These are phyloP conservation scores for Chloroceryle inda DNA, from an alignment of 2,797 vertebrate species.

Conservation along the genomic window DNA sequence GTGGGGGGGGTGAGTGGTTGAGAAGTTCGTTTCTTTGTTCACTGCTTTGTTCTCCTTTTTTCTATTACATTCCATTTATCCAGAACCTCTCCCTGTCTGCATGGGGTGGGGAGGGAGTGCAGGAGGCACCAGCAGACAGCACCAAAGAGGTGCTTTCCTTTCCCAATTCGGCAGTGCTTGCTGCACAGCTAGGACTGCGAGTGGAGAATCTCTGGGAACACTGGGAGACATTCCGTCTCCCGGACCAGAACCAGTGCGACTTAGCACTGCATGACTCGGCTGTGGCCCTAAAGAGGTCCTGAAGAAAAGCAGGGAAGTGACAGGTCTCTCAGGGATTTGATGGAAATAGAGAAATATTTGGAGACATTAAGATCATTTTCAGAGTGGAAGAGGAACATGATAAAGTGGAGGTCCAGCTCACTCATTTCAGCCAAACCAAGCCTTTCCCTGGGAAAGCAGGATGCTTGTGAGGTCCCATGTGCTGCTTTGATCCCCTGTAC, in stretches of 20 bases:
- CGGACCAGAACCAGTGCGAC: no score
- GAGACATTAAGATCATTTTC: not conserved
- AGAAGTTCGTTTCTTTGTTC: no score
- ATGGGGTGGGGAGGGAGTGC: not conserved
- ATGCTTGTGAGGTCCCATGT: fast-evolving
- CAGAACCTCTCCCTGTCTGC: not conserved
- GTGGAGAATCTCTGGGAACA: not conserved
- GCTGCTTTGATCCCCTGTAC: not conserved
- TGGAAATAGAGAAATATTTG: not conserved
- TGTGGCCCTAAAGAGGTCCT: no score
- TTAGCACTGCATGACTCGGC: no score
- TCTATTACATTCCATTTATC: not conserved
- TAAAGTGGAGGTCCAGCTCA: fast-evolving
- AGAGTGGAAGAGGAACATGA: not conserved
- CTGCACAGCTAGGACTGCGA: fast-evolving
- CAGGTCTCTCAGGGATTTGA: not conserved
- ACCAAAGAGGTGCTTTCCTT: not conserved
- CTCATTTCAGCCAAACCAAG: not conserved
- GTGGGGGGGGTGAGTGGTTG: no score
- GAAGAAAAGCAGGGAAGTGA: not conserved
- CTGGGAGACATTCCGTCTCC: no score
- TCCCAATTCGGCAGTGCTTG: not conserved
- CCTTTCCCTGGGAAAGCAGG: not conserved
- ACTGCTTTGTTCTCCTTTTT: not conserved
- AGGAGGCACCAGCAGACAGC: not conserved